Percentiles rank a stretch among this genome's conserved stretches.
Evolutionary conservation across 2,113 vertebrate genomes (phyloP).

Genomic region (Nematolebias whitei): DNA sequence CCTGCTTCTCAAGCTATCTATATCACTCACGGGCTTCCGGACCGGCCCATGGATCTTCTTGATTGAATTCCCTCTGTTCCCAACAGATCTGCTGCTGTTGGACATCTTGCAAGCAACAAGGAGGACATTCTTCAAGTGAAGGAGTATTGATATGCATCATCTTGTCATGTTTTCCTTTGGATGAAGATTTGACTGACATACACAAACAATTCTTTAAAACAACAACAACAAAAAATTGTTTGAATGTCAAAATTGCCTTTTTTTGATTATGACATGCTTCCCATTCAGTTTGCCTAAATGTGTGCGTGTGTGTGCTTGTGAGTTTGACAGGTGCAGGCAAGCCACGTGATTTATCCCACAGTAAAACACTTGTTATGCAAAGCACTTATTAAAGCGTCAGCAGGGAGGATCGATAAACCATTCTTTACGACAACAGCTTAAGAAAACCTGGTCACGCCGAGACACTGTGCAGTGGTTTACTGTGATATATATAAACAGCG

Average conservation of each 20-base stretch:
- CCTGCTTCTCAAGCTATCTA: slow-evolving; percentile 55
- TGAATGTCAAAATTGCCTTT: slow-evolving; percentile 3
- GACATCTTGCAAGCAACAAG: slow-evolving; percentile 24
- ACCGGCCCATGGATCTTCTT: slow-evolving; percentile 52
- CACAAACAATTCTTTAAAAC: neutral
- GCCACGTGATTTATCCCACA: slow-evolving; percentile 65
- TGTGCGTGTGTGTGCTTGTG: slow-evolving; percentile 19
- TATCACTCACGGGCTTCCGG: slow-evolving; percentile 57
- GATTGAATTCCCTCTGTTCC: slow-evolving; percentile 61
- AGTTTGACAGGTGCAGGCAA: slow-evolving; percentile 39
- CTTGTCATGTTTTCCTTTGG: slow-evolving; percentile 4
- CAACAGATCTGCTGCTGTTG: slow-evolving; percentile 36
- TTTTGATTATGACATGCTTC: neutral
- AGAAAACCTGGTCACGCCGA: slow-evolving; percentile 63
- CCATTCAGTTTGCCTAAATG: slow-evolving; percentile 5
- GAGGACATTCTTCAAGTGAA: slow-evolving; percentile 18
- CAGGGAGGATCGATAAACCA: slow-evolving; percentile 76
- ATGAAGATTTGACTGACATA: slow-evolving; percentile 5
- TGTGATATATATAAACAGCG: slow-evolving; percentile 49
- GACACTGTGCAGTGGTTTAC: slow-evolving; percentile 47
- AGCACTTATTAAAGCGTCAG: slow-evolving; percentile 75
- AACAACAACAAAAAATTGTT: slow-evolving; percentile 5
- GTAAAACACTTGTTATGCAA: slow-evolving; percentile 78
- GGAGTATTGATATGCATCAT: slow-evolving; percentile 9
- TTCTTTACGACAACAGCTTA: slow-evolving; percentile 76